A percentile compares a stretch with the other conserved stretches of the same genome.
These are phyloP conservation scores for Asarcornis scutulata DNA, from an alignment of 2,113 vertebrate genomes.

Conservation along the genomic window DNA sequence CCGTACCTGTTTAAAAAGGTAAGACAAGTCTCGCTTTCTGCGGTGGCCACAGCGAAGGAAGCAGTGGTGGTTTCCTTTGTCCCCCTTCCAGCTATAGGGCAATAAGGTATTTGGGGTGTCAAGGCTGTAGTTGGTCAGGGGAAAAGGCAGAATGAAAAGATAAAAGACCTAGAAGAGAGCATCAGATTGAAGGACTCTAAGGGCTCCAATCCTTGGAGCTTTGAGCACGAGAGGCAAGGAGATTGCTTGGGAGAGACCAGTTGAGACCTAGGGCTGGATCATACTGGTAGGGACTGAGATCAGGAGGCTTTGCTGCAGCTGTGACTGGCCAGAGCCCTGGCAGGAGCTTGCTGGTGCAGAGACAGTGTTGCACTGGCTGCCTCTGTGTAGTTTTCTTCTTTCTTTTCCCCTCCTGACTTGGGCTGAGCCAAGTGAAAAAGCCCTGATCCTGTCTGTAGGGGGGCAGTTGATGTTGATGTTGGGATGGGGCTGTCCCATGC, in stretches of 20 bases:
- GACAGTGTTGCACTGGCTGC: not conserved
- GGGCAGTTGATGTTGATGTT: not conserved
- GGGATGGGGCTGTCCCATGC: not conserved
- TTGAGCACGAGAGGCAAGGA: not conserved
- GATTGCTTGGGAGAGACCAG: not conserved
- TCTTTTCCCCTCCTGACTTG: not conserved
- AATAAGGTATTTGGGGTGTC: not conserved
- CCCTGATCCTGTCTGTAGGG: not conserved
- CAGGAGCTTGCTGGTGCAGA: not conserved
- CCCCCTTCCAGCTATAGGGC: not conserved
- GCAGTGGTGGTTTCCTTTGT: not conserved
- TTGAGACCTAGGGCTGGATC: not conserved
- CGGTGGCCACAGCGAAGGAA: not conserved
- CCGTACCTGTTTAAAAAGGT: constrained; percentile 88
- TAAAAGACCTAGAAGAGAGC: not conserved
- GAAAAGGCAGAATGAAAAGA: not conserved
- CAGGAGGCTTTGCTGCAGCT: not conserved
- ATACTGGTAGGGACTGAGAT: not conserved
- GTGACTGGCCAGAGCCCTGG: not conserved
- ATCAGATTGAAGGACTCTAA: not conserved
- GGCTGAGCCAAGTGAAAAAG: not conserved
- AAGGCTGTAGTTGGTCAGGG: not conserved
- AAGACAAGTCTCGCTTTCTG: not conserved
- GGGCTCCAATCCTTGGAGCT: not conserved
- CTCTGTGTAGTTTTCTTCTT: not conserved